These are phyloP conservation scores for Tethea ocularis DNA, from an alignment of 2,888 invertebrate species.

Conservation along the genomic window DNA sequence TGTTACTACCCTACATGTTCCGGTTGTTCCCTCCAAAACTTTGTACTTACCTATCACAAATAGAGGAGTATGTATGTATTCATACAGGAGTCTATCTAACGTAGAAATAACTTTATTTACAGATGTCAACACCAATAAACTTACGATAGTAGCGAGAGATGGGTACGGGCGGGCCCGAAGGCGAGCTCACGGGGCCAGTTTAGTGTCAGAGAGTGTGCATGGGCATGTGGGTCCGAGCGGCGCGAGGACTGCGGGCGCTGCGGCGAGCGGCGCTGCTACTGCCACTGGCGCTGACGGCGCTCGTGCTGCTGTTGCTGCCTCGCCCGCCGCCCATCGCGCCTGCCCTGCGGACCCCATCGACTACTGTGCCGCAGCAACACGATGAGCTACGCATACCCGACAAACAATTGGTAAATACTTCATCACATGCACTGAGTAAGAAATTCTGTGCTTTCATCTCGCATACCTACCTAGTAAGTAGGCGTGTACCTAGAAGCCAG, in stretches of 20 bases:
- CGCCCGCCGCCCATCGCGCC: conserved; percentile 62
- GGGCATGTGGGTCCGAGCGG: conserved; percentile 72
- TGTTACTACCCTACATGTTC: too few relatives aligned
- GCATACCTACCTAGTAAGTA: too few relatives aligned
- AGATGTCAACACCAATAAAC: background rate
- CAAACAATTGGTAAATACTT: conserved; percentile 4
- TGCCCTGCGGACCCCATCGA: conserved; percentile 37
- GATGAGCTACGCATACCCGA: conserved; percentile 31
- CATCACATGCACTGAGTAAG: too few relatives aligned
- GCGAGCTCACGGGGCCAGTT: conserved; percentile 23
- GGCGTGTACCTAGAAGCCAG: too few relatives aligned
- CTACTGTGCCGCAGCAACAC: conserved; percentile 33
- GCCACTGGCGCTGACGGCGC: conserved; percentile 78
- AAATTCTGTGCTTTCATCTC: too few relatives aligned
- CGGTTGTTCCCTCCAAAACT: background rate
- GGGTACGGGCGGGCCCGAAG: conserved; percentile 30
- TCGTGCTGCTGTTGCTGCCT: conserved; percentile 78
- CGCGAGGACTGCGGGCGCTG: conserved; percentile 68
- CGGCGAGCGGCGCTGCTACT: conserved; percentile 76
- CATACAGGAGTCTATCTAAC: background rate
- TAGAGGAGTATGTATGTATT: background rate
- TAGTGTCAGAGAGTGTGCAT: conserved; percentile 38
- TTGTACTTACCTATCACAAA: background rate
- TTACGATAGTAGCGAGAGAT: conserved; percentile 12
- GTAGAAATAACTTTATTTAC: background rate